Evolutionary conservation across 2,113 vertebrate species (phyloP), one percentile per base, ranked within the genome.

Genomic region (Saccopteryx bilineata): DNA sequence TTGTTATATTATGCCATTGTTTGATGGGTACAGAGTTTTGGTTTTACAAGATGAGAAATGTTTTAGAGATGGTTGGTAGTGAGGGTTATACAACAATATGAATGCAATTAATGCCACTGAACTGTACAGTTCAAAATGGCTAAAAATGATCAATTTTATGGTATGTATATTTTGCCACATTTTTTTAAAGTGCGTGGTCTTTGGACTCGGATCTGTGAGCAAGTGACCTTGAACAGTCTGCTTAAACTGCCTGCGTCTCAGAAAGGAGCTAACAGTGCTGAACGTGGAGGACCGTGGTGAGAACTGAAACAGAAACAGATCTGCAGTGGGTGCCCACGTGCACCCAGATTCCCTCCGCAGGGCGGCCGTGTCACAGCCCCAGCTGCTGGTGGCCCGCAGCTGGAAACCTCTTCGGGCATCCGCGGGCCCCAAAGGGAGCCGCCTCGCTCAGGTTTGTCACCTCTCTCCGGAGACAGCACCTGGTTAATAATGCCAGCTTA

Each of bases 191-290:
- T n/a, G 17, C 0, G 5, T 60, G 10, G 7, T 78, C 50, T 94
- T 81, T 79, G 71, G 14, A 82, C 76, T 94, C 74, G 69, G 10
- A 21, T 72, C 5, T 88, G 26, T n/a, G 31, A 1, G 12, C 56
- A 24, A 31, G 5, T 86, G 84, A 86, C 46, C 39, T 90, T 65
- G 19, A 94, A 72, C 33, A 81, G 54, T 33, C 52, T 90, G 48
- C 14, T 52, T 65, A 65, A 81, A 31, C 17, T 82, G 18, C 65
- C 50, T 28, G 12, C 39, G 14, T 74, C 86, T 75, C 75, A 26
- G 31, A 74, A 74, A 63, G 10, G 69, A 71, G 48, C 69, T 56
- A 11, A 56, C 82, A 85, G 54, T 54, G n/a, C 48, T 61, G 19
- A 24, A 7, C 12, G 58, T 56, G 50, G 39, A 89, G 61, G 12